Conservation (phyloP, 2,113 vertebrate genomes). For the Castor canadensis region DNA sequence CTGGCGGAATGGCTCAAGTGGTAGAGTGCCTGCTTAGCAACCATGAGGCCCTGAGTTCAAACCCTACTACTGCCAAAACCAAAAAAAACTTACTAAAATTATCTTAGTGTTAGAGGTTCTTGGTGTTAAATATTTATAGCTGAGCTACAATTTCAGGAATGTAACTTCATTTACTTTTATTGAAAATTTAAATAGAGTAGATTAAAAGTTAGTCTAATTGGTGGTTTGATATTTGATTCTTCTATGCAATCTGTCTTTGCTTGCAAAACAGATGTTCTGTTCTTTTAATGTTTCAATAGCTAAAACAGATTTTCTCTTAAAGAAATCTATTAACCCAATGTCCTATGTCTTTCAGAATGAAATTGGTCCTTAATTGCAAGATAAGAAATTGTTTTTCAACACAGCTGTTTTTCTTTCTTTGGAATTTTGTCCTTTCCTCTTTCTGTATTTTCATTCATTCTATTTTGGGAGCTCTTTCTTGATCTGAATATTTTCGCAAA, state of each 20-base stretch:
- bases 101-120: conserved; percentile 16
- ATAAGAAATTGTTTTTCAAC: conserved; percentile 78
- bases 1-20: too few species aligned
- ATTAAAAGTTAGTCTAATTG: conserved; percentile 80
- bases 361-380: conserved; percentile 84
- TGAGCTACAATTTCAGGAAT: conserved; percentile 64
- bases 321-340: conserved; percentile 85
- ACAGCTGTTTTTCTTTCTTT: conserved; percentile 76
- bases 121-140: conserved; percentile 50
- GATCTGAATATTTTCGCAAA: conserved; percentile 1
- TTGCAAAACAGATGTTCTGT: conserved; percentile 86
- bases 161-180: conserved; percentile 80
- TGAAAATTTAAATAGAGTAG: conserved; percentile 86
- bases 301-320: conserved; percentile 84
- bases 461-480: conserved; percentile 35
- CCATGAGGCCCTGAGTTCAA: too few species aligned
- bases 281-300: conserved; percentile 82
- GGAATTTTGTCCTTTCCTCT: not conserved
- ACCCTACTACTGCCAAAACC: too few species aligned
- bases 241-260: conserved; percentile 84
- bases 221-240: conserved; percentile 81
- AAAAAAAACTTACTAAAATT: too few species aligned
- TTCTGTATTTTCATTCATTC: not conserved
- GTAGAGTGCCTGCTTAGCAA: too few species aligned
- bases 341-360: conserved; percentile 82